These are phyloP conservation scores for Anguilla rostrata DNA, from an alignment of 2,113 vertebrate species.

Conservation along the genomic window DNA sequence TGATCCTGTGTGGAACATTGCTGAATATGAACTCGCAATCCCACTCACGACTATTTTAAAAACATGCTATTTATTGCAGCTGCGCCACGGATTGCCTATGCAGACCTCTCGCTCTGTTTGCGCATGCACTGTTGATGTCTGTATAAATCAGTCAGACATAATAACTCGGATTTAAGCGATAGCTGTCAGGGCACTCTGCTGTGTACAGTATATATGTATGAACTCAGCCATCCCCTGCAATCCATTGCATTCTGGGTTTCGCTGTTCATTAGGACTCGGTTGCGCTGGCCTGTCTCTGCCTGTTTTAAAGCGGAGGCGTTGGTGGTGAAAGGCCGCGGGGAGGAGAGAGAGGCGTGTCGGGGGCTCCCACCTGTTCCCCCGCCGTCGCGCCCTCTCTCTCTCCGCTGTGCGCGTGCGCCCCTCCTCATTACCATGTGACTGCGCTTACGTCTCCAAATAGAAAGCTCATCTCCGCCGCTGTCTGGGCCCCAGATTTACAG, in stretches of 20 bases:
- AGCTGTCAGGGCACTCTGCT: no score
- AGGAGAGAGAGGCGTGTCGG: not conserved
- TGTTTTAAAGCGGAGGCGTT: not conserved
- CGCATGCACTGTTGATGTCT: not conserved
- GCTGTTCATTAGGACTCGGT: not conserved
- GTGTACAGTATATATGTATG: not conserved
- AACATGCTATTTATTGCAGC: slow-evolving; percentile 14
- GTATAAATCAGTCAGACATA: not conserved
- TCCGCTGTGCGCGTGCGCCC: not conserved
- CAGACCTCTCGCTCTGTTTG: not conserved
- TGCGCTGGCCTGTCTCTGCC: not conserved
- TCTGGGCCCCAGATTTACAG: slow-evolving; percentile 29
- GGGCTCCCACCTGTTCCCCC: not conserved
- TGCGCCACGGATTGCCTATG: not conserved
- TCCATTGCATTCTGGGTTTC: not conserved
- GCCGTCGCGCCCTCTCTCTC: not conserved
- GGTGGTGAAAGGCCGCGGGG: not conserved
- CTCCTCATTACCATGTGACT: slow-evolving; percentile 33
- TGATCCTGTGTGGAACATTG: not conserved
- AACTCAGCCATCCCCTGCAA: not conserved
- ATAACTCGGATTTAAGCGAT: not conserved
- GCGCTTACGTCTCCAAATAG: slow-evolving; percentile 32
- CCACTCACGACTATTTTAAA: slow-evolving; percentile 17
- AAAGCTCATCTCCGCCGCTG: slow-evolving; percentile 37
- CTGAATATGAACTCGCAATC: slow-evolving; percentile 14